phyloP scores from a whole-genome alignment of 30 jellyfish, hydroid and myxozoan genomes.

The Rhopilema esculentum region DNA sequence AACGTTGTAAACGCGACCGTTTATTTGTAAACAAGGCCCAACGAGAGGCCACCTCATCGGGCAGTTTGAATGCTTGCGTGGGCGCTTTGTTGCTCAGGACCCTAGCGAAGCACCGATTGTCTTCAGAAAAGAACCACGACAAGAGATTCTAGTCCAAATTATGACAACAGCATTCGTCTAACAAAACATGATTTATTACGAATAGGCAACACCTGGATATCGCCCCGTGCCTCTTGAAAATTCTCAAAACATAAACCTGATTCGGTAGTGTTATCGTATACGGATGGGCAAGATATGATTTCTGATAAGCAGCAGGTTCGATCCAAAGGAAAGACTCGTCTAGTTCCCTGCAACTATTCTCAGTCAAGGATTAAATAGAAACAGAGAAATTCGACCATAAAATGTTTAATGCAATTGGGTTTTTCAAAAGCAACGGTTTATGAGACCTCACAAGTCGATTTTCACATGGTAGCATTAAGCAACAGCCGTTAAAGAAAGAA shows the following conservation, averaged over 20 bases:
- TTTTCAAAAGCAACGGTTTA: background rate
- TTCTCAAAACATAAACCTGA: too few species aligned
- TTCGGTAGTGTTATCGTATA: too few species aligned
- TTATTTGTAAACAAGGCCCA: background rate
- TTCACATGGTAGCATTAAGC: background rate
- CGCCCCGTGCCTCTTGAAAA: too few species aligned
- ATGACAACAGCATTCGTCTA: background rate
- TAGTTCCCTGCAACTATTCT: too few species aligned
- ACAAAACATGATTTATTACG: background rate
- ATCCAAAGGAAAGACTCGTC: too few species aligned
- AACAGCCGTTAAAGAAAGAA: background rate
- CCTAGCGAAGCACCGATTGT: background rate
- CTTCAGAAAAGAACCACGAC: background rate
- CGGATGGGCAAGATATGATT: too few species aligned
- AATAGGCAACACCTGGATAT: background rate
- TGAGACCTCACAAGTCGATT: background rate
- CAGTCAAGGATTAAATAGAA: too few species aligned
- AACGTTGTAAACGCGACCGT: background rate
- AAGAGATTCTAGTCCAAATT: background rate
- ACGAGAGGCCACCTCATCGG: background rate
- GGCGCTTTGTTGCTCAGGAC: background rate
- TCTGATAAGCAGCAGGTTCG: too few species aligned
- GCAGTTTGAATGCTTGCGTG: background rate
- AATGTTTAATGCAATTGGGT: background rate
- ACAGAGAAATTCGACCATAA: background rate